Conservation (phyloP, 2,888 invertebrate species). For the Drosophila koepferae region DNA sequence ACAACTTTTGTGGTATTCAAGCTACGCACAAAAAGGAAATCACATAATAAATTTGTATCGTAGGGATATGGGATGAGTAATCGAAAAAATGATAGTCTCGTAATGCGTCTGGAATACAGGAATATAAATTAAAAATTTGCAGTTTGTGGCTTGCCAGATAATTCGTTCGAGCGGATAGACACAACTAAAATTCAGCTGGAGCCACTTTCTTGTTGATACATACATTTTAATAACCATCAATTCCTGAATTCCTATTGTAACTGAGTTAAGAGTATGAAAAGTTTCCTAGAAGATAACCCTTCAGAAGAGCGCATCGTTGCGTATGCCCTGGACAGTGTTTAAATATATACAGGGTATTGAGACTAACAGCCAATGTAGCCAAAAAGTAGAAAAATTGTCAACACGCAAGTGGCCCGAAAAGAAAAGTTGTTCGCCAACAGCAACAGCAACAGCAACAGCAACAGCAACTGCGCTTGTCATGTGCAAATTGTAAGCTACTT, state of each 20-base stretch:
- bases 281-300: no score
- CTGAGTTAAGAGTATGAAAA: no score
- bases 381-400: slow-evolving; percentile 38
- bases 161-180: no score
- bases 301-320: no score
- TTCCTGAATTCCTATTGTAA: no score
- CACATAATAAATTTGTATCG: no score
- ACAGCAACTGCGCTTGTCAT: slow-evolving; percentile 24
- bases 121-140: neutral
- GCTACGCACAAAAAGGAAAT: slow-evolving; percentile 2
- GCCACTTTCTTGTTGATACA: no score
- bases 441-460: slow-evolving; percentile 40
- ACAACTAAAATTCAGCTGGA: neutral
- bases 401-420: slow-evolving; percentile 39
- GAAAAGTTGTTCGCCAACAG: slow-evolving; percentile 57
- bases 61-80: neutral
- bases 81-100: neutral
- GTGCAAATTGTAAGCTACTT: slow-evolving; percentile 69
- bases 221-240: no score
- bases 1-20: neutral
- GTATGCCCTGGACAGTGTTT: neutral
- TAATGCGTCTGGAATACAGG: neutral
- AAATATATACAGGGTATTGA: neutral
- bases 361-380: slow-evolving; percentile 18
- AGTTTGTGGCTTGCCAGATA: no score